Conservation (phyloP, 2,113 vertebrate genomes). For the Redunca redunca region DNA sequence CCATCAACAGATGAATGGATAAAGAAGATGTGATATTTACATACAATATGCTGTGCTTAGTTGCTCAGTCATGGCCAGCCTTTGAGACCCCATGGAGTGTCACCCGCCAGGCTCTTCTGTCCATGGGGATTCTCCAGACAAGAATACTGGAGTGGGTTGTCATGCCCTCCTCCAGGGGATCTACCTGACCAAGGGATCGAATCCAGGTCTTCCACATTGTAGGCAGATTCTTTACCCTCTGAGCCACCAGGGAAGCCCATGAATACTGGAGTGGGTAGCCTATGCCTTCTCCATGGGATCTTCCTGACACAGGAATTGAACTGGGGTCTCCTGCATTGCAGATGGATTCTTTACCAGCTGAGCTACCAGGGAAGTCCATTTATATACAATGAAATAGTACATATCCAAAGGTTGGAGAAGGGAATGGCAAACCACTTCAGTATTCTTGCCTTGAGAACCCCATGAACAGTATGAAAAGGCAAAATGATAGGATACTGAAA, state of each 20-base stretch:
- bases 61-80: background rate
- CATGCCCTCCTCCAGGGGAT: background rate
- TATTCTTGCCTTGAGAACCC: no score
- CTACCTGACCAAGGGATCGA: background rate
- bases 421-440: no score
- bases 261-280: background rate
- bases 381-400: no score
- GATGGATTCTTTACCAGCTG: background rate
- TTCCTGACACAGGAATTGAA: background rate
- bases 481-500: no score
- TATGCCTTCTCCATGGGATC: background rate
- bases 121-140: background rate
- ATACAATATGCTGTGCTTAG: background rate
- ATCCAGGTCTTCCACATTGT: background rate
- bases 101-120: rapidly evolving
- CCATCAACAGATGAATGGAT: background rate
- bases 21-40: background rate
- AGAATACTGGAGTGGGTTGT: background rate
- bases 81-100: background rate
- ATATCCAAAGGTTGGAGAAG: no score
- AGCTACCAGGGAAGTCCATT: background rate
- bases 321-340: background rate
- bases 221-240: background rate
- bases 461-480: no score
- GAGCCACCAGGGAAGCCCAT: background rate